Evolutionary conservation across 2,113 vertebrate genomes (phyloP).

Genomic region (Australoheros scitulus): DNA sequence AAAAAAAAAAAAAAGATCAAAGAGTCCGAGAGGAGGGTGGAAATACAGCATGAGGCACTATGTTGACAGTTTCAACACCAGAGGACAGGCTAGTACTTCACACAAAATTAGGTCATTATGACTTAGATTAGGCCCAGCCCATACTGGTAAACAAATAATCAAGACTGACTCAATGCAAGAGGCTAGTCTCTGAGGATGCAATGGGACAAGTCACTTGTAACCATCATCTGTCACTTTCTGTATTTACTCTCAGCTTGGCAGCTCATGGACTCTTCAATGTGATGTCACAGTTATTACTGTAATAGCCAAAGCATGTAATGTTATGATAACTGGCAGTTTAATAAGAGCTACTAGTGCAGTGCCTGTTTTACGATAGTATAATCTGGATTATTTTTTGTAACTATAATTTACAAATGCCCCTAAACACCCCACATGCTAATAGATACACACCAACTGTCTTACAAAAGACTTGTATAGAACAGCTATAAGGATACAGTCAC

Average conservation of each 20-base stretch:
- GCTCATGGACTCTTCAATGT: not conserved
- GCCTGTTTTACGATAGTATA: not conserved
- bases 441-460: not conserved
- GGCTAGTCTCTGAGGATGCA: not conserved
- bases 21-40: not conserved
- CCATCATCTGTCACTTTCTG: not conserved
- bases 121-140: constrained; percentile 22
- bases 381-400: not conserved
- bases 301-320: not conserved
- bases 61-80: not conserved
- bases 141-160: constrained; percentile 23
- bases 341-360: not conserved
- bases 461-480: not conserved
- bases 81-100: constrained; percentile 8
- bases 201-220: not conserved
- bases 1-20: not conserved
- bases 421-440: not conserved
- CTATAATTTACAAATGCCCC: not conserved
- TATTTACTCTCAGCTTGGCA: not conserved
- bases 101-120: constrained; percentile 50
- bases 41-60: not conserved
- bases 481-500: not conserved
- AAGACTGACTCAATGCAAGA: constrained; percentile 12
- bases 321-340: not conserved
- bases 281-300: not conserved